Base-by-base conservation (phyloP, 1,140 invertebrate species). In the Tribolium castaneum region DNA sequence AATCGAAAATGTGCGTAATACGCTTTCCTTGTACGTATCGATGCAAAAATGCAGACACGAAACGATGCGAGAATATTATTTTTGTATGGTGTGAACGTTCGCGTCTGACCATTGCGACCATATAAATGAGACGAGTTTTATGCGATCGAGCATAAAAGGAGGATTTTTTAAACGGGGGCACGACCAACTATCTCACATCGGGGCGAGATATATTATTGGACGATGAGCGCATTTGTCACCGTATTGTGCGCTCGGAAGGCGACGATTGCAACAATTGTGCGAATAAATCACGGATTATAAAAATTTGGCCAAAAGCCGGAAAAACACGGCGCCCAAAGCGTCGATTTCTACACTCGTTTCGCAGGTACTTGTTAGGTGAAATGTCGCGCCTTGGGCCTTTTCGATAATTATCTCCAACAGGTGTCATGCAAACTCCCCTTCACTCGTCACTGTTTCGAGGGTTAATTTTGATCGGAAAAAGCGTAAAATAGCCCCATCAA, bases 401-500 rank as follows among this genome's bases (percentile, higher is more conserved):
- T 45, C 39, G 39, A 45, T 45, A 45, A 45, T 45, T 10, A 45
- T 45, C n/a, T 1, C 1, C n/a, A 52, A 52, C 16, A 52, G 51
- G 51, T 52, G 51, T 52, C 16, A 52, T 52, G 39, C 39, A 45
- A 45, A 45, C 39, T 45, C 39, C 39, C 39, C 39, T 45, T 45
- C 39, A 45, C 39, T 45, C 39, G 39, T 9, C 6, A 14, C 0
- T 52, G 6, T 52, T n/a, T 13, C 12, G 51, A 19, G 51, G 51
- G 51, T 52, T 52, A 52, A 16, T 52, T 52, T 52, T 16, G 51
- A 13, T 52, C 51, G 62, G 25, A 78, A 62, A 78, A 73, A 78
- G 77, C 77, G 77, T 78, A 78, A 78, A 78, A 78, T 78, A 74
- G 77, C 56, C 50, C 45, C n/a, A 52, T 7, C 13, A 45, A 45